phyloP scores from a whole-genome alignment of 2,888 invertebrate genomes.

The Drosophila quinaria region DNA sequence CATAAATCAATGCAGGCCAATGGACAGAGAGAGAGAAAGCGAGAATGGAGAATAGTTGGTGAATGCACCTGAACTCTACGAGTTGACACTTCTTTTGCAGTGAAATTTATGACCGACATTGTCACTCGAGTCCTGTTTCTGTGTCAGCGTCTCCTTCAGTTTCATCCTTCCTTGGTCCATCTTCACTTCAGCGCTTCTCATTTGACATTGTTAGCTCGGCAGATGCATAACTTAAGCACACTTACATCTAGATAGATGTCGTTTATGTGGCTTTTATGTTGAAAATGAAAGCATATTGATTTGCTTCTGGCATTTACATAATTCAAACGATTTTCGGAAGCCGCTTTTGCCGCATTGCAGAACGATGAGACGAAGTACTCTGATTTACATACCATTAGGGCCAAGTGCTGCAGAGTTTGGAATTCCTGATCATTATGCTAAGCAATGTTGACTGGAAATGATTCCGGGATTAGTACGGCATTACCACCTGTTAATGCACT shows the following conservation, averaged over 20 bases:
- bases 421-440: slow-evolving; percentile 51
- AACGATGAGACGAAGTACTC: slow-evolving; percentile 24
- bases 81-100: slow-evolving; percentile 33
- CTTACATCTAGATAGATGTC: slow-evolving; percentile 63
- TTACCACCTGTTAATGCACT: slow-evolving; percentile 46
- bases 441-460: slow-evolving; percentile 23
- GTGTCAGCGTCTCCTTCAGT: not conserved
- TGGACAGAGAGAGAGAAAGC: not conserved
- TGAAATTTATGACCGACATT: slow-evolving; percentile 59
- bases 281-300: slow-evolving; percentile 72
- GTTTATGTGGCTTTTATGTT: slow-evolving; percentile 70
- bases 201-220: slow-evolving; percentile 41
- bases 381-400: slow-evolving; percentile 66
- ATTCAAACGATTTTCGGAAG: slow-evolving; percentile 47
- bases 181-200: slow-evolving; percentile 6
- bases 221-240: slow-evolving; percentile 48
- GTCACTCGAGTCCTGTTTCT: slow-evolving; percentile 1
- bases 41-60: not conserved
- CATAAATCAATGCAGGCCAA: slow-evolving; percentile 77
- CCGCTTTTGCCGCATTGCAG: slow-evolving; percentile 66
- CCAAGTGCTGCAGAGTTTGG: slow-evolving; percentile 22
- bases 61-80: slow-evolving; percentile 54
- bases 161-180: not conserved
- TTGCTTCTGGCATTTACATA: slow-evolving; percentile 67
- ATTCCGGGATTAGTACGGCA: slow-evolving; percentile 3